These are phyloP conservation scores for Solen grandis DNA, from an alignment of 1,140 invertebrate genomes.

Conservation along the genomic window DNA sequence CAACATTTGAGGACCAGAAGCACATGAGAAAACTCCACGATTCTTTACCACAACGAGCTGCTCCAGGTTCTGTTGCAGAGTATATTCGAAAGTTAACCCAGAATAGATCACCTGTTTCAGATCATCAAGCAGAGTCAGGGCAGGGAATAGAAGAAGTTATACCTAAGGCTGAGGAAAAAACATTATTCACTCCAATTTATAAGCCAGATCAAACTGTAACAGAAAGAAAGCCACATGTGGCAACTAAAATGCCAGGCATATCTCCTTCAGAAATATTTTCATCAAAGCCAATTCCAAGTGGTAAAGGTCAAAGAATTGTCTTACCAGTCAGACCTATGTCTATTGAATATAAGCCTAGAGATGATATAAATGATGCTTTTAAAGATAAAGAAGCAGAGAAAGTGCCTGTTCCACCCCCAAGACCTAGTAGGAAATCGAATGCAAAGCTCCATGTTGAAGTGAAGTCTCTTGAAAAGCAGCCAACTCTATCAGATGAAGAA, in stretches of 20 bases:
- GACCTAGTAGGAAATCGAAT: not conserved
- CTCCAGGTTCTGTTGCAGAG: conserved; percentile 44
- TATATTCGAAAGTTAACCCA: conserved; percentile 41
- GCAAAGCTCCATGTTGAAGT: conserved; percentile 31
- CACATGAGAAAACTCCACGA: conserved; percentile 39
- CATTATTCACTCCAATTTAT: too few relatives aligned
- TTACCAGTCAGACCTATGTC: conserved; percentile 37
- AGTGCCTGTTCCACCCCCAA: not conserved
- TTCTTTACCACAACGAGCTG: conserved; percentile 24
- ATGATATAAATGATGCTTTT: not conserved
- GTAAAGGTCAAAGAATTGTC: not conserved
- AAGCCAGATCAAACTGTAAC: too few relatives aligned
- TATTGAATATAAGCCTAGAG: conserved; percentile 13
- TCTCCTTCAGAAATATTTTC: too few relatives aligned
- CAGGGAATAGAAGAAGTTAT: not conserved
- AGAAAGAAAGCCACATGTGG: too few relatives aligned
- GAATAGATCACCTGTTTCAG: not conserved
- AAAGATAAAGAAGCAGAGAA: conserved; percentile 1
- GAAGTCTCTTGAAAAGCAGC: conserved; percentile 37
- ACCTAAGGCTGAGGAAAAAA: not conserved
- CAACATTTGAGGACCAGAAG: conserved; percentile 29
- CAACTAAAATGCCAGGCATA: too few relatives aligned
- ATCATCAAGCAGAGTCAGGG: not conserved
- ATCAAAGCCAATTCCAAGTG: not conserved
- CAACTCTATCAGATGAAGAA: conserved; percentile 40